A percentile compares a stretch with the other conserved stretches of the same genome.
Evolutionary conservation across 2,113 vertebrate genomes (phyloP).

Genomic region (Microtus montanus): DNA sequence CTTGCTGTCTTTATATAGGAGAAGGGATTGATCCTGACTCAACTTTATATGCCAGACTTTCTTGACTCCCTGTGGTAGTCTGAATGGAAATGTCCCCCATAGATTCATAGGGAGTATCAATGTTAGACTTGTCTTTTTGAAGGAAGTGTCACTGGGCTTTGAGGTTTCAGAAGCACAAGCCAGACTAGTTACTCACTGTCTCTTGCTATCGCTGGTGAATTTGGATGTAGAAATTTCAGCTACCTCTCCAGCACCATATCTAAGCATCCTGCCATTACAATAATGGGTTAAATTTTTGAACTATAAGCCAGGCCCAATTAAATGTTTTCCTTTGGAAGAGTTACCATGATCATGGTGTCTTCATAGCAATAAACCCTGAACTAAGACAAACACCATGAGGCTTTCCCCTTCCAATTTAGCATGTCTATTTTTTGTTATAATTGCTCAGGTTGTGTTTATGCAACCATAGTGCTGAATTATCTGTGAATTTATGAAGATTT

Average conservation of each 20-base stretch:
- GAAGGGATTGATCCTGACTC: too few species aligned
- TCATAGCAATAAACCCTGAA: neutral
- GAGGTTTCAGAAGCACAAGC: neutral
- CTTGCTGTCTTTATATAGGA: too few species aligned
- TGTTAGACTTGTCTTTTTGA: neutral
- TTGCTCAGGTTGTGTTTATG: neutral
- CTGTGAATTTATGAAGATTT: neutral
- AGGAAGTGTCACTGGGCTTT: neutral
- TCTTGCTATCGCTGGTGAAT: neutral
- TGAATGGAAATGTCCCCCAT: neutral
- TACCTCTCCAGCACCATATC: neutral
- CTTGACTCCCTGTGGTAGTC: neutral
- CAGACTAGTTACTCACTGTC: neutral
- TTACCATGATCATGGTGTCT: neutral
- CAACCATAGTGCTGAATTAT: neutral
- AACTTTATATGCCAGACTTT: neutral
- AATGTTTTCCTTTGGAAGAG: neutral
- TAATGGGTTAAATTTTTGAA: neutral
- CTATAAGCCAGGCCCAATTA: neutral
- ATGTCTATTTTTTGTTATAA: neutral
- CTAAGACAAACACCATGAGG: neutral
- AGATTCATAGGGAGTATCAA: neutral
- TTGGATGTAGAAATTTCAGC: neutral
- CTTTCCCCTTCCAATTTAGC: neutral
- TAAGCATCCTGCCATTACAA: neutral